These are phyloP conservation scores for Anodontia alba DNA, from an alignment of 2,888 invertebrate species.

Conservation along the genomic window DNA sequence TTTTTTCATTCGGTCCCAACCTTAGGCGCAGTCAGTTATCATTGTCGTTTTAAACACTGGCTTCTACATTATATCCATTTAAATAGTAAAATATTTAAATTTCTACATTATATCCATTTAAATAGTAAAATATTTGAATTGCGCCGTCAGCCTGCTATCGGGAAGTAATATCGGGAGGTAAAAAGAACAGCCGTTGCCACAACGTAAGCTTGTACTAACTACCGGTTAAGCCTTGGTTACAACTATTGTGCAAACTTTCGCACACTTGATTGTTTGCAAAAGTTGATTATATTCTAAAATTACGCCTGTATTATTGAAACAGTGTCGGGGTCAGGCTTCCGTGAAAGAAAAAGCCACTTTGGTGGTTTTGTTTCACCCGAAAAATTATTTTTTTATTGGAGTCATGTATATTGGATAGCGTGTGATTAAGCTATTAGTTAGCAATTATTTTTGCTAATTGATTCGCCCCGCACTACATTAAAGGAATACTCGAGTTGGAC, in stretches of 20 bases:
- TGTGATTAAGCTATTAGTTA: not conserved
- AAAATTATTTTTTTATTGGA: not conserved
- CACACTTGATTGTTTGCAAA: conserved; percentile 48
- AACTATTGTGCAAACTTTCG: conserved; percentile 49
- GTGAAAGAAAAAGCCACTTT: conserved; percentile 19
- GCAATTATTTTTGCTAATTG: conserved; percentile 5
- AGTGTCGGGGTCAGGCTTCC: conserved; percentile 27
- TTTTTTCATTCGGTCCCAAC: too few relatives aligned
- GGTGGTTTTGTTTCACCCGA: conserved; percentile 25
- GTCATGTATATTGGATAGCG: conserved; percentile 2
- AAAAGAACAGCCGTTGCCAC: conserved; percentile 74
- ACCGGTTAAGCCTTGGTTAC: conserved; percentile 62
- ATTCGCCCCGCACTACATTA: not conserved
- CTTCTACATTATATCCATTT: too few relatives aligned
- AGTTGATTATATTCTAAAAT: conserved; percentile 47
- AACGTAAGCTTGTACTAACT: conserved; percentile 47
- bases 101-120: too few relatives aligned
- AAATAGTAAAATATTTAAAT: too few relatives aligned
- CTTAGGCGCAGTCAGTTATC: too few relatives aligned
- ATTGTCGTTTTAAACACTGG: too few relatives aligned
- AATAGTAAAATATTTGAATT: too few relatives aligned
- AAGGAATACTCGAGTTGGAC: not conserved
- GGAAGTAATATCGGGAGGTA: conserved; percentile 59
- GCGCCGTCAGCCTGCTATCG: too few relatives aligned
- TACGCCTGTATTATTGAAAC: conserved; percentile 39